Conservation (phyloP, 2,797 vertebrate genomes). For the Rhinophrynus dorsalis region DNA sequence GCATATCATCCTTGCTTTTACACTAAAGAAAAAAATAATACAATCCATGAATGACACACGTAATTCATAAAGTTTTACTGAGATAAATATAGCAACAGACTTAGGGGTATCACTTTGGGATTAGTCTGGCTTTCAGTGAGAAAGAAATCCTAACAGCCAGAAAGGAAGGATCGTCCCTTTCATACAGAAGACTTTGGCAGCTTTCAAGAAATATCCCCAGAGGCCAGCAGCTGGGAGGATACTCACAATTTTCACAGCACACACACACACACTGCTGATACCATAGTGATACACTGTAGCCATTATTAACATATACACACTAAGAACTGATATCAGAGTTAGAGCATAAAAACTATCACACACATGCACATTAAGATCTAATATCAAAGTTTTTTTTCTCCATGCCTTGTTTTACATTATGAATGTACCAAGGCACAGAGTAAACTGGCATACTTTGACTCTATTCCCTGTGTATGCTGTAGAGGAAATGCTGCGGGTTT, state of each 20-base stretch:
- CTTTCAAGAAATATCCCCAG: neutral
- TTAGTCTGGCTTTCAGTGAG: slow-evolving; percentile 1
- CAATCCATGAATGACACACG: slow-evolving; percentile 26
- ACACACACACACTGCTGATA: too few species aligned
- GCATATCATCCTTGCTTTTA: neutral
- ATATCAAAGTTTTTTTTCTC: too few species aligned
- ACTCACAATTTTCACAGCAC: slow-evolving; percentile 2
- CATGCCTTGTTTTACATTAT: too few species aligned
- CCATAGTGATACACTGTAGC: neutral
- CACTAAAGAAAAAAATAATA: slow-evolving; percentile 9
- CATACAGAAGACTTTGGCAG: slow-evolving; percentile 20
- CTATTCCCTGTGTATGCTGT: too few species aligned
- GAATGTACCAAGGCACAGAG: too few species aligned
- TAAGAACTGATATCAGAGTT: too few species aligned
- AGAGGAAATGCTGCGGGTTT: too few species aligned
- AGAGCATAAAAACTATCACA: too few species aligned
- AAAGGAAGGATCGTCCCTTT: slow-evolving; percentile 14
- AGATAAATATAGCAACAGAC: slow-evolving; percentile 31
- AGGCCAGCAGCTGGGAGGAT: slow-evolving; percentile 1
- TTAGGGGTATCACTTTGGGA: slow-evolving; percentile 31
- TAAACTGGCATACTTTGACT: too few species aligned
- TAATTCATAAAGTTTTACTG: slow-evolving; percentile 8
- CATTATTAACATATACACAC: too few species aligned
- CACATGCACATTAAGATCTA: too few species aligned
- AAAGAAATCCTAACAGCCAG: slow-evolving; percentile 4